phyloP scores from a whole-genome alignment of 2,888 invertebrate genomes.

The Rhogogaster chlorosoma region DNA sequence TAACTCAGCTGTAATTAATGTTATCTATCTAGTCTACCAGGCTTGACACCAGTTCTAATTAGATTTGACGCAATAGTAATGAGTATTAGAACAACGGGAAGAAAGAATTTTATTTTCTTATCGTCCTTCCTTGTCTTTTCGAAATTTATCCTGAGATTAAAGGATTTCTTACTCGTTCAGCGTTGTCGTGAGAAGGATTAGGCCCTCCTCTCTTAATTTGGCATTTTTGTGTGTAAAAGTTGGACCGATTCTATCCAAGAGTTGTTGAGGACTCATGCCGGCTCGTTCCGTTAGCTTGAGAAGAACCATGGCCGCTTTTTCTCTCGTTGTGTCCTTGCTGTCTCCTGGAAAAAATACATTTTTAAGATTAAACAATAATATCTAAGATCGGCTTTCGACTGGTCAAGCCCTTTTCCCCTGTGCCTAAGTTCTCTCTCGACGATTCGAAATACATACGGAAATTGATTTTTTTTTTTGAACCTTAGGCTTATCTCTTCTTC shows the following conservation, averaged over 20 bases:
- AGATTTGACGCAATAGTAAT: neutral
- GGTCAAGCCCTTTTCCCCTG: neutral
- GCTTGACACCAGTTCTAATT: neutral
- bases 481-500: too few relatives aligned
- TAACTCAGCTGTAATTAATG: conserved; percentile 5
- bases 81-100: neutral
- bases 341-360: conserved; percentile 78
- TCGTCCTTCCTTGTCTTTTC: neutral
- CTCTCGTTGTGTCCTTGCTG: conserved; percentile 84
- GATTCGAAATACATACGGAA: neutral
- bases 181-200: conserved; percentile 89
- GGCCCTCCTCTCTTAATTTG: conserved; percentile 93
- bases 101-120: neutral
- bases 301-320: conserved; percentile 87
- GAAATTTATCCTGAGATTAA: neutral
- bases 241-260: conserved; percentile 86
- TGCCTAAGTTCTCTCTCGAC: neutral
- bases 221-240: conserved; percentile 94
- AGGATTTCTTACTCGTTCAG: conserved; percentile 87
- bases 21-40: neutral
- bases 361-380: neutral
- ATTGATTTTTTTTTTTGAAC: too few relatives aligned
- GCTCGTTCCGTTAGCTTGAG: conserved; percentile 87
- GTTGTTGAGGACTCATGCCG: conserved; percentile 84
- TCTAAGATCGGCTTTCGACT: neutral